Percentiles rank a stretch among this genome's conserved stretches.
These are phyloP conservation scores for Pilophorus perplexus DNA, from an alignment of 2,888 invertebrate species.

Conservation along the genomic window DNA sequence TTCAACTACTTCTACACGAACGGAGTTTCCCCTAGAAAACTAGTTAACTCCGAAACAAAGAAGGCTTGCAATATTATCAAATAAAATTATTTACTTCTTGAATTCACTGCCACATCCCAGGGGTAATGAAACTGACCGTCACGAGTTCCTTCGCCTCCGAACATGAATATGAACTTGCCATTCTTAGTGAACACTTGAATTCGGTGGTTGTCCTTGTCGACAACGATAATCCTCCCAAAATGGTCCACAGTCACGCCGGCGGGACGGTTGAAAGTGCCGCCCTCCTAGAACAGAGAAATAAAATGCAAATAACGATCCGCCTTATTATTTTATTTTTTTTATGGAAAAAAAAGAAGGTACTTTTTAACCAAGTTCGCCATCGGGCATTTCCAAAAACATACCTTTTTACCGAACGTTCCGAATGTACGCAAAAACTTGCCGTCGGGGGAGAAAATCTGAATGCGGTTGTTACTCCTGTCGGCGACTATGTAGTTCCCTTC, in stretches of 20 bases:
- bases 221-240: conserved; percentile 79
- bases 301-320: too few species aligned
- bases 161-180: conserved; percentile 76
- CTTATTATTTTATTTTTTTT: too few species aligned
- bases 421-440: conserved; percentile 72
- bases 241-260: conserved; percentile 83
- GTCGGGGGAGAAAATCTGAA: conserved; percentile 71
- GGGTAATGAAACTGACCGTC: conserved; percentile 93
- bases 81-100: too few species aligned
- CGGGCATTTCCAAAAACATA: too few species aligned
- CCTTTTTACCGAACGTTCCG: conserved; percentile 68
- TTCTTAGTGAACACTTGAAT: conserved; percentile 70
- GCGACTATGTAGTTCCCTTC: conserved; percentile 73
- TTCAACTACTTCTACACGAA: too few species aligned
- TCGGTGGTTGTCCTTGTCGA: conserved; percentile 95
- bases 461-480: conserved; percentile 78
- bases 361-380: too few species aligned
- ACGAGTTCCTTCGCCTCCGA: conserved; percentile 82
- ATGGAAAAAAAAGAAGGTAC: too few species aligned
- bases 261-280: conserved; percentile 88
- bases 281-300: too few species aligned
- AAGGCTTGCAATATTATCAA: too few species aligned
- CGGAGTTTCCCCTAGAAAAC: too few species aligned
- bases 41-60: too few species aligned
- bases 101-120: conserved; percentile 91